phyloP scores from a whole-genome alignment of 2,113 vertebrate species.

The Prunella fulvescens region DNA sequence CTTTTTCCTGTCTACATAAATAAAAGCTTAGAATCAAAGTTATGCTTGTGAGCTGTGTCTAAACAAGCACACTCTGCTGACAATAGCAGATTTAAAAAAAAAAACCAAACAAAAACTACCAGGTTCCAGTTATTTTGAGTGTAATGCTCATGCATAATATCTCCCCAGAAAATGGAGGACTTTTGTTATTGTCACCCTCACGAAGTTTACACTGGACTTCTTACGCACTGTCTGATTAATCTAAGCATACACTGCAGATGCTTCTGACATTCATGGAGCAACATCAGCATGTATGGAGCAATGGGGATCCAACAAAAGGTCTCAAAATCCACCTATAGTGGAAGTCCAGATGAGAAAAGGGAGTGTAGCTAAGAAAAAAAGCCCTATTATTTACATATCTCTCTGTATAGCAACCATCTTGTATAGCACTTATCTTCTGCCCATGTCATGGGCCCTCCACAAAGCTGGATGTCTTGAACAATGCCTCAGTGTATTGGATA shows the following conservation, averaged over 20 bases:
- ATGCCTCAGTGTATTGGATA: background rate
- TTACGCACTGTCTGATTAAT: background rate
- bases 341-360: background rate
- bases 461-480: conserved; percentile 23
- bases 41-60: background rate
- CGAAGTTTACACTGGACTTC: background rate
- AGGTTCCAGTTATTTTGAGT: background rate
- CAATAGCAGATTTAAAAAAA: background rate
- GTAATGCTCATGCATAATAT: background rate
- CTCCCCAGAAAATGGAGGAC: background rate
- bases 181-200: background rate
- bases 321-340: background rate
- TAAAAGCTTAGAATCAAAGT: background rate
- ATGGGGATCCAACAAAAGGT: background rate
- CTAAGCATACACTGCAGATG: background rate
- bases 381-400: background rate
- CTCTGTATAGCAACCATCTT: background rate
- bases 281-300: background rate
- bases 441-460: background rate
- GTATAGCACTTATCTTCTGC: background rate
- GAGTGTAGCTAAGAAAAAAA: background rate
- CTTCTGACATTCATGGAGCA: background rate
- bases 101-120: background rate
- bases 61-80: background rate
- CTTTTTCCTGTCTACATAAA: background rate